These are phyloP conservation scores for Antrozous pallidus DNA, from an alignment of 2,797 vertebrate species.

Conservation along the genomic window DNA sequence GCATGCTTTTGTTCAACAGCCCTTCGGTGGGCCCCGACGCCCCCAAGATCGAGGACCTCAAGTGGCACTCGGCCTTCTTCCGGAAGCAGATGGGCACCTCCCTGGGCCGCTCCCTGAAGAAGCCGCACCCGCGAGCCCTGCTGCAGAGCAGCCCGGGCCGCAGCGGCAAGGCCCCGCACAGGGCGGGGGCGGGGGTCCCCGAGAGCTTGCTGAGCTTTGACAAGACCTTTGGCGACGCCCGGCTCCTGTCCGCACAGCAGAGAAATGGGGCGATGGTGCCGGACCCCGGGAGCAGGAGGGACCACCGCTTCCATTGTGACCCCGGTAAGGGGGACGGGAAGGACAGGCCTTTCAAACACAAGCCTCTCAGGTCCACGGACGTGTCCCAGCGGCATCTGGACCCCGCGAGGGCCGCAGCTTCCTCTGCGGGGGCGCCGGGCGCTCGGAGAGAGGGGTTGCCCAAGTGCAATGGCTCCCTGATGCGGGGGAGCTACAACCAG, in stretches of 20 bases:
- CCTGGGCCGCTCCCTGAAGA: slow-evolving; percentile 80
- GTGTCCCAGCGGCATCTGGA: slow-evolving; percentile 86
- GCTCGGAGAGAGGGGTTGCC: slow-evolving; percentile 79
- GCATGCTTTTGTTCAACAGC: slow-evolving; percentile 83
- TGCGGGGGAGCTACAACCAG: slow-evolving; percentile 81
- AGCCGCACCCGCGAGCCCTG: slow-evolving; percentile 77
- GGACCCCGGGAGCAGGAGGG: slow-evolving; percentile 80
- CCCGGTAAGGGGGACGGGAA: slow-evolving; percentile 81
- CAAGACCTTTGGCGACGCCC: slow-evolving; percentile 80
- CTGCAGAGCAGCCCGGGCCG: slow-evolving; percentile 59
- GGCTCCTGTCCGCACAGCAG: slow-evolving; percentile 78
- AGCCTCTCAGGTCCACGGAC: slow-evolving; percentile 83
- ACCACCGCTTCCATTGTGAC: slow-evolving; percentile 82
- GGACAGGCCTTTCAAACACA: slow-evolving; percentile 85
- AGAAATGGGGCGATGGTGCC: slow-evolving; percentile 75
- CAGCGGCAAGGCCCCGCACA: slow-evolving; percentile 50
- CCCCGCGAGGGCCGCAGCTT: slow-evolving; percentile 82
- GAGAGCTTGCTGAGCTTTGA: slow-evolving; percentile 77
- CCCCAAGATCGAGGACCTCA: slow-evolving; percentile 86
- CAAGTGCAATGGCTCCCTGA: slow-evolving; percentile 85
- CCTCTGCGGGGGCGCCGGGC: slow-evolving; percentile 70
- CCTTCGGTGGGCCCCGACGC: slow-evolving; percentile 79
- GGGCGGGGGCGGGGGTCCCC: slow-evolving; percentile 54
- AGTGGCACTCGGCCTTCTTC: slow-evolving; percentile 87
- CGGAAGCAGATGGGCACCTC: slow-evolving; percentile 85